Evolutionary conservation across 2,888 invertebrate genomes (phyloP).

Genomic region (Trissonchulus sp.): DNA sequence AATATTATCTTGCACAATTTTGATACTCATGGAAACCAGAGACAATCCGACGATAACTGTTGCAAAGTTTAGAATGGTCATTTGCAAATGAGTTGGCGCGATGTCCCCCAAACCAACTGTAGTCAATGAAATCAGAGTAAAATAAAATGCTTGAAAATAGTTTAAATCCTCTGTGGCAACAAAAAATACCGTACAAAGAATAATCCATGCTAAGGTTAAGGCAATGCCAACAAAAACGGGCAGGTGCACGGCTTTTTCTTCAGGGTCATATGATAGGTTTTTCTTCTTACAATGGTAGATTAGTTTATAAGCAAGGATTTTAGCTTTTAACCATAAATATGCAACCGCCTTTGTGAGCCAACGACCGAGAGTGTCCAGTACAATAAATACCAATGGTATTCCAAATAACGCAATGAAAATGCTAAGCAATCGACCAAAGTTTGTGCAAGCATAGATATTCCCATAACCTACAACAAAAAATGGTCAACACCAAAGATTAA

Average conservation of each 20-base stretch:
- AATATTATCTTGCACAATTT: slow-evolving; percentile 26
- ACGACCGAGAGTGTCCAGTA: slow-evolving; percentile 23
- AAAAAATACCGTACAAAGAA: slow-evolving; percentile 12
- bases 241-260: background rate
- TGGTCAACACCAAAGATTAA: no score
- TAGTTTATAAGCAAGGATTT: background rate
- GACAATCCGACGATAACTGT: slow-evolving; percentile 15
- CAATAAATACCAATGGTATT: slow-evolving; percentile 16
- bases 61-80: slow-evolving; percentile 11
- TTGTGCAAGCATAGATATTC: slow-evolving; percentile 20
- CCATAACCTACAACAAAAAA: slow-evolving; percentile 19
- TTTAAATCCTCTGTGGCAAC: background rate
- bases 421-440: background rate
- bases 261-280: background rate
- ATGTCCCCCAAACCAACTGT: slow-evolving; percentile 23
- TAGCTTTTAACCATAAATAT: background rate
- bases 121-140: slow-evolving; percentile 21
- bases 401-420: slow-evolving; percentile 18
- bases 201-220: slow-evolving; percentile 8
- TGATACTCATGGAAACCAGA: slow-evolving; percentile 23
- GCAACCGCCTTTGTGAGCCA: background rate
- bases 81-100: background rate
- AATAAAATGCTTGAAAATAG: slow-evolving; percentile 25
- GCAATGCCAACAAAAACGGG: slow-evolving; percentile 11
- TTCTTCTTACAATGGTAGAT: background rate